Conservation (phyloP, 2,888 invertebrate species). For the Diaprepes abbreviatus region DNA sequence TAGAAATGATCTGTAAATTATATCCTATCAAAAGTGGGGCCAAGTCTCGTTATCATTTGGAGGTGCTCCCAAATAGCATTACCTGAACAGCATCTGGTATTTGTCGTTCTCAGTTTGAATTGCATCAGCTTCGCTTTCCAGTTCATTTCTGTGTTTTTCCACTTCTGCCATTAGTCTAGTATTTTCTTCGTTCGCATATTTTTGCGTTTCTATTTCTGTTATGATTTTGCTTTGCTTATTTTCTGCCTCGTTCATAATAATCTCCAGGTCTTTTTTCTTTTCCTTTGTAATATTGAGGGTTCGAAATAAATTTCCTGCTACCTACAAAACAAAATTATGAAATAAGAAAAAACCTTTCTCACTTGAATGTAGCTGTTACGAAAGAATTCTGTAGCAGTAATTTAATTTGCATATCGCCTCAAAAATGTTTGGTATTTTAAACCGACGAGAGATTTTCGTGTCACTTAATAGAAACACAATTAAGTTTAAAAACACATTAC, state of each 20-base stretch:
- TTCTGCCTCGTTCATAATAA: slow-evolving; percentile 66
- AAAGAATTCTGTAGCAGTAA: too few species aligned
- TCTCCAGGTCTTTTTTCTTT: slow-evolving; percentile 65
- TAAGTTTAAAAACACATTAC: too few species aligned
- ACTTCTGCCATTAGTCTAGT: slow-evolving; percentile 64
- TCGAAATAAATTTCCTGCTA: slow-evolving; percentile 49
- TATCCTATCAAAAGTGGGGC: too few species aligned
- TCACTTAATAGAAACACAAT: too few species aligned
- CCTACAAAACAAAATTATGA: slow-evolving; percentile 25
- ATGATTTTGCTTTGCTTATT: slow-evolving; percentile 72
- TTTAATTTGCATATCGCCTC: too few species aligned
- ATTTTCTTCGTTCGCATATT: slow-evolving; percentile 57
- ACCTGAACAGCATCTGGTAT: slow-evolving; percentile 63
- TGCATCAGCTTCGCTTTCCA: slow-evolving; percentile 67
- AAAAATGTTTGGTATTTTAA: too few species aligned
- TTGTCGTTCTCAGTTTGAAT: slow-evolving; percentile 68
- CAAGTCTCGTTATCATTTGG: too few species aligned
- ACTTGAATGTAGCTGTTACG: too few species aligned
- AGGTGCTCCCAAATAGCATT: too few species aligned
- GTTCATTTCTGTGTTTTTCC: slow-evolving; percentile 61
- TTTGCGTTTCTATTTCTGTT: slow-evolving; percentile 73
- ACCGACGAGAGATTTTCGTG: too few species aligned
- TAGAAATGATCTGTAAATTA: too few species aligned
- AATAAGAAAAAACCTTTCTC: too few species aligned
- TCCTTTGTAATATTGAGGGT: slow-evolving; percentile 60